A percentile compares a stretch with the other conserved stretches of the same genome.
phyloP scores from a whole-genome alignment of 2,888 invertebrate genomes.

The Ashinkailepas kermadecensis region DNA sequence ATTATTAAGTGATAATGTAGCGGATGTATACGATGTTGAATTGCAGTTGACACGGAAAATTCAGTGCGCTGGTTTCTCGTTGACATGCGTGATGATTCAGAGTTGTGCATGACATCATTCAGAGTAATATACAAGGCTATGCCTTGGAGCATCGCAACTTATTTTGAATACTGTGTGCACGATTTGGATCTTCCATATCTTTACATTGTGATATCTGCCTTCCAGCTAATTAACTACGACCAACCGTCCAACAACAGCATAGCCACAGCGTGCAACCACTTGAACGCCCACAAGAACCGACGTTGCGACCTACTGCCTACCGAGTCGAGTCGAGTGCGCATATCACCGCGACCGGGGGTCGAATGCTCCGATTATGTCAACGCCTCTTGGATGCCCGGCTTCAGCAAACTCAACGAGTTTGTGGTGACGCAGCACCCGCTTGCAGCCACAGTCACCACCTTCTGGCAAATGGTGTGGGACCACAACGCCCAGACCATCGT shows the following conservation, averaged over 20 bases:
- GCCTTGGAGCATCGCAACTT: too few species aligned
- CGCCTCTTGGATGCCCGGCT: slow-evolving; percentile 77
- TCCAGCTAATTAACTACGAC: slow-evolving; percentile 61
- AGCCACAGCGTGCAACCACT: slow-evolving; percentile 73
- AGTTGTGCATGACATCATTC: too few species aligned
- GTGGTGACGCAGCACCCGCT: slow-evolving; percentile 91
- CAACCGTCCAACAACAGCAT: slow-evolving; percentile 77
- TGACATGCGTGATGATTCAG: too few species aligned
- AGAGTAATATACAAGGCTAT: too few species aligned
- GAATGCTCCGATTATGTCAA: slow-evolving; percentile 90
- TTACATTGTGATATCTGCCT: slow-evolving; percentile 11
- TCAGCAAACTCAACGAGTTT: slow-evolving; percentile 78
- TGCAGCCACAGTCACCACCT: slow-evolving; percentile 64
- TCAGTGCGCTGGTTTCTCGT: too few species aligned
- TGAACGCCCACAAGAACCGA: slow-evolving; percentile 81
- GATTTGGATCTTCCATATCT: too few species aligned
- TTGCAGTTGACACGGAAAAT: too few species aligned
- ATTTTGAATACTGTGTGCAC: too few species aligned
- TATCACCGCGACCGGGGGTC: slow-evolving; percentile 84
- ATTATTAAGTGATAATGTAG: too few species aligned
- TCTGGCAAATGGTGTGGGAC: slow-evolving; percentile 98
- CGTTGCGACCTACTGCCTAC: slow-evolving; percentile 68
- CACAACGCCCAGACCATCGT: slow-evolving; percentile 83
- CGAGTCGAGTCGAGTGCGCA: slow-evolving; percentile 77
- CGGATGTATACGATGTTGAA: too few species aligned